A percentile compares a stretch with the other conserved stretches of the same genome.
These are phyloP conservation scores for Ciconia boyciana DNA, from an alignment of 2,113 vertebrate genomes.

Conservation along the genomic window DNA sequence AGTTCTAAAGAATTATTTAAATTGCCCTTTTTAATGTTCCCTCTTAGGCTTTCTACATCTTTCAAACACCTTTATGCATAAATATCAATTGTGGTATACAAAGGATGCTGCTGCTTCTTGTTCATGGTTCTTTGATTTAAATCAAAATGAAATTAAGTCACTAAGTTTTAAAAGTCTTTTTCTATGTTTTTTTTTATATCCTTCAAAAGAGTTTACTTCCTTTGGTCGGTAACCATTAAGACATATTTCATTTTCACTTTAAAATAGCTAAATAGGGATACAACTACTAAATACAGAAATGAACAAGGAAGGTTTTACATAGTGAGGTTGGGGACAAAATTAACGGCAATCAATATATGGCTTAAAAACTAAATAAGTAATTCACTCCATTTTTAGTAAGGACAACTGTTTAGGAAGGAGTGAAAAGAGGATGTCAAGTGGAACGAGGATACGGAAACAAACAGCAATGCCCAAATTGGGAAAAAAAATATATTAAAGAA, in stretches of 20 bases:
- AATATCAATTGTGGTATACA: not conserved
- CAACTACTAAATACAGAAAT: not conserved
- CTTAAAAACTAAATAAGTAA: not conserved
- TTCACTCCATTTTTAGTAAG: not conserved
- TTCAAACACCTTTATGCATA: not conserved
- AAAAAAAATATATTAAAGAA: not conserved
- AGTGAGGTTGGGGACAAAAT: not conserved
- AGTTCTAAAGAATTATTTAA: slow-evolving; percentile 4
- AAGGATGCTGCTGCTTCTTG: not conserved
- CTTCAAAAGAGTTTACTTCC: not conserved
- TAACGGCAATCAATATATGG: not conserved
- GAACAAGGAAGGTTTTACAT: not conserved
- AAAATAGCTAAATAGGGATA: not conserved
- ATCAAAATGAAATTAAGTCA: not conserved
- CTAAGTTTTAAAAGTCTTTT: not conserved
- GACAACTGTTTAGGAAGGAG: not conserved
- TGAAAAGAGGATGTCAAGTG: not conserved
- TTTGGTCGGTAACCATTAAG: not conserved
- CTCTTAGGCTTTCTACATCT: not conserved
- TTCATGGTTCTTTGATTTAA: not conserved
- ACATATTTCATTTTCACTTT: not conserved
- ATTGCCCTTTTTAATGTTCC: not conserved
- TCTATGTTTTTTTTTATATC: not conserved
- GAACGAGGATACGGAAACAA: not conserved
- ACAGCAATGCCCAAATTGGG: not conserved